Base-by-base conservation (phyloP, 2,888 invertebrate genomes). In the Halictus quadricinctus region DNA sequence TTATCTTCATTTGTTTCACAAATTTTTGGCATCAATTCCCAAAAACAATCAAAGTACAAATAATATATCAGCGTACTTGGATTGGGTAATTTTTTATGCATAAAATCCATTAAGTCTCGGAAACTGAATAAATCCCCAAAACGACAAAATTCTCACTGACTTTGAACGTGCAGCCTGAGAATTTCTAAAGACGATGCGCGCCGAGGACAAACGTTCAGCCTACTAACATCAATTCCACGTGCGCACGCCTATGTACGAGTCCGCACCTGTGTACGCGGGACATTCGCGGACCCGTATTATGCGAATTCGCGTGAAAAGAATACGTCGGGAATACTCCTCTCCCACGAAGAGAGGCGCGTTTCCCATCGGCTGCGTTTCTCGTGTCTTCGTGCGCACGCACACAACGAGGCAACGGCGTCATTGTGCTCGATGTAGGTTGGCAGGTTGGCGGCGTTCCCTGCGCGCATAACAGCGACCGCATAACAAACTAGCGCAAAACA, bases 351-450 rank as follows among this genome's bases (percentile, higher is more conserved):
- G 36, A 36, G 29, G 10, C 66, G 66, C 36, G 66, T 66, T 66
- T 36, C 66, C 66, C 66, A 66, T 36, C 66, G 66, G 36, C 64
- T 15, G 25, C 13, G 60, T 60, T n/a, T 25, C 15, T 88, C 87
- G 88, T 88, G 87, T 91, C 92, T 92, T 91, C 89, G 90, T 91
- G 91, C 90, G 89, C 89, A 88, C 88, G 87, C 88, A 88, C 25
- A 75, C 75, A 25, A 60, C 36, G 64, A 36, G 73, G 70, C 77
- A 80, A 82, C 89, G 79, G 88, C 88, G 90, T 91, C 91, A 92
- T 93, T 92, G 92, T 92, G 85, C 90, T 50, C 89, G 87, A 92
- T 93, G 91, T 93, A 92, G 93, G 92, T 92, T 93, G 93, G 84
- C 89, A 88, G 90, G 89, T 91, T 90, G 89, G 89, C 89, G 87